Conservation (phyloP, 1,140 invertebrate species). For the Micrasema minimum region DNA sequence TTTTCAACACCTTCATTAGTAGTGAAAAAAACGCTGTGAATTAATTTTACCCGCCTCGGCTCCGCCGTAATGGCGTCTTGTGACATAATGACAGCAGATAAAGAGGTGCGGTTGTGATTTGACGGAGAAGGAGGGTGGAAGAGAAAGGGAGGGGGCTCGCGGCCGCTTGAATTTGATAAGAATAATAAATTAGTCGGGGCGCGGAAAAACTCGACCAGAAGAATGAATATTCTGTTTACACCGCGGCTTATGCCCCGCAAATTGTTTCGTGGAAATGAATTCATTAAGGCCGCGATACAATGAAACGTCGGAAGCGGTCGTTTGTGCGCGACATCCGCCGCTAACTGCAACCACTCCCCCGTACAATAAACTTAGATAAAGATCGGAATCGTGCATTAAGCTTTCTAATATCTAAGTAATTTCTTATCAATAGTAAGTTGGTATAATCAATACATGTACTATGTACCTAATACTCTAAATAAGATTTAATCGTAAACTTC, state of each 20-base stretch:
- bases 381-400: too few species aligned
- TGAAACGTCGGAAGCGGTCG: constrained; percentile 26
- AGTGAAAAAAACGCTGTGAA: constrained; percentile 8
- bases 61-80: constrained; percentile 8
- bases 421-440: too few species aligned
- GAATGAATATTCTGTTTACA: constrained; percentile 42
- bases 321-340: constrained; percentile 14
- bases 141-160: not conserved
- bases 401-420: too few species aligned
- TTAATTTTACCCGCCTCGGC: constrained; percentile 5
- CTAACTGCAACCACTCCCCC: constrained; percentile 1
- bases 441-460: too few species aligned
- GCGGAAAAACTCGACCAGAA: constrained; percentile 12
- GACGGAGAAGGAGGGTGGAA: not conserved
- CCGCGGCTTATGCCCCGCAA: constrained; percentile 36
- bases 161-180: constrained; percentile 32
- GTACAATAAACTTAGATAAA: too few species aligned
- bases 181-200: constrained; percentile 32
- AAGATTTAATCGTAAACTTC: too few species aligned
- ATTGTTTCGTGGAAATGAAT: constrained; percentile 49
- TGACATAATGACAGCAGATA: constrained; percentile 32
- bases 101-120: constrained; percentile 19
- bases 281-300: constrained; percentile 35
- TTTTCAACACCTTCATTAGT: constrained; percentile 11
- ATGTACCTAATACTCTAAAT: too few species aligned